Evolutionary conservation across 2,113 vertebrate genomes (phyloP).

Genomic region (Ctenodactylus gundi): DNA sequence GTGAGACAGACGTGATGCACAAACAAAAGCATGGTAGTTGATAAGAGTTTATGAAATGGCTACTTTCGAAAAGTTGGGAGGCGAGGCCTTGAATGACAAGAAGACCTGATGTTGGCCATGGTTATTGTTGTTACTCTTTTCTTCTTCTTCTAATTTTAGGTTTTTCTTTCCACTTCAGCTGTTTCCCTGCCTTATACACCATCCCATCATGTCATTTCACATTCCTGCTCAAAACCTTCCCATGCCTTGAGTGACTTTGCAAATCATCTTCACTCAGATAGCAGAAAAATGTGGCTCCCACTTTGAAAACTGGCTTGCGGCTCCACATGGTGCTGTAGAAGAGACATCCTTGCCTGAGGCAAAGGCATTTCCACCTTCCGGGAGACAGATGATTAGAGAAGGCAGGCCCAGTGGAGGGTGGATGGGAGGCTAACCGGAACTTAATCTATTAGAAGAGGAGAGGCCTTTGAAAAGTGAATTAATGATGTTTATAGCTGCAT

Average conservation of each 20-base stretch:
- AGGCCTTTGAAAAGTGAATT: constrained; percentile 74
- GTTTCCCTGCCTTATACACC: background rate
- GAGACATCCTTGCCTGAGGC: constrained; percentile 72
- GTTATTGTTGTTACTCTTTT: background rate
- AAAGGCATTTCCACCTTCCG: constrained; percentile 77
- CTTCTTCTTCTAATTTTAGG: background rate
- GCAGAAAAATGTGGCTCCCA: background rate
- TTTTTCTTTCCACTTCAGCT: background rate
- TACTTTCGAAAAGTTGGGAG: background rate
- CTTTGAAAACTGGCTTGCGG: background rate
- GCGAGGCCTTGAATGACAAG: background rate
- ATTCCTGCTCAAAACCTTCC: background rate
- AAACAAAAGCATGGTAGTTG: background rate
- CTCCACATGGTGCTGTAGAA: background rate
- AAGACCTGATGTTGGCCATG: background rate
- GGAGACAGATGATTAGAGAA: constrained; percentile 69
- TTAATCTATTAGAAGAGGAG: constrained; percentile 70
- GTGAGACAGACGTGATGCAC: background rate
- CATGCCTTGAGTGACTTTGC: constrained; percentile 49
- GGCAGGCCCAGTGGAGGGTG: background rate
- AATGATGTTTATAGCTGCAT: constrained; percentile 52
- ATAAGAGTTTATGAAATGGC: background rate
- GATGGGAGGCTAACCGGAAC: constrained; percentile 44
- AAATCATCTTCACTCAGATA: constrained; percentile 1
- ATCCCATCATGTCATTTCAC: background rate